These are phyloP conservation scores for Aphidoletes aphidimyza DNA, from an alignment of 2,888 invertebrate species.

Conservation along the genomic window DNA sequence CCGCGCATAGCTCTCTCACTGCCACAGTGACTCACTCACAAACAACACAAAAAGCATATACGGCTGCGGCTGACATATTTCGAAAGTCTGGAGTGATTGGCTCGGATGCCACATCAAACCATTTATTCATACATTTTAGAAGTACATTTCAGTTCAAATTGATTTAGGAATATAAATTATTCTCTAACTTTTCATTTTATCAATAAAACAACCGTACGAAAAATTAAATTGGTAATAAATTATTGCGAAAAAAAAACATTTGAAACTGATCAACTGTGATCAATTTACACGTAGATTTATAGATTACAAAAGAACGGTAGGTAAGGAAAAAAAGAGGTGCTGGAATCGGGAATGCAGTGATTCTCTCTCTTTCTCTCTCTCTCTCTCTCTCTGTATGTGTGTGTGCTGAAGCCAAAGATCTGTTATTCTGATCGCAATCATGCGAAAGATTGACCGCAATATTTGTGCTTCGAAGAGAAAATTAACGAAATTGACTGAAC, in stretches of 20 bases:
- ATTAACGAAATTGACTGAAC: too few relatives aligned
- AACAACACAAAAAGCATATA: not conserved
- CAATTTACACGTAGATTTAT: not conserved
- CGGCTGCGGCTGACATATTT: not conserved
- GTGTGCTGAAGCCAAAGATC: too few relatives aligned
- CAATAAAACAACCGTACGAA: not conserved
- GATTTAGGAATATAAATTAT: conserved; percentile 33
- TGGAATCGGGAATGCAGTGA: too few relatives aligned
- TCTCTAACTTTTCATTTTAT: too few relatives aligned
- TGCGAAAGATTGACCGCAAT: not conserved
- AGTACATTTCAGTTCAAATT: conserved; percentile 37
- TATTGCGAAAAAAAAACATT: not conserved
- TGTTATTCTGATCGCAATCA: not conserved
- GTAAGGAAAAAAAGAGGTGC: too few relatives aligned
- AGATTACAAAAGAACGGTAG: too few relatives aligned
- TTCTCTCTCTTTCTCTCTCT: too few relatives aligned
- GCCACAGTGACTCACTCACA: too few relatives aligned
- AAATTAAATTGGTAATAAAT: too few relatives aligned
- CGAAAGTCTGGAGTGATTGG: not conserved
- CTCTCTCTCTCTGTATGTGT: too few relatives aligned
- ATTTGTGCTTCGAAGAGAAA: not conserved
- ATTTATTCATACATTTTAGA: not conserved
- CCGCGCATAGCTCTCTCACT: too few relatives aligned
- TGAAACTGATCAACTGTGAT: not conserved
- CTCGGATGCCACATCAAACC: not conserved